Percentiles rank a stretch among this genome's conserved stretches.
Evolutionary conservation across 2,888 invertebrate genomes (phyloP).

Genomic region (Anorthoa munda): DNA sequence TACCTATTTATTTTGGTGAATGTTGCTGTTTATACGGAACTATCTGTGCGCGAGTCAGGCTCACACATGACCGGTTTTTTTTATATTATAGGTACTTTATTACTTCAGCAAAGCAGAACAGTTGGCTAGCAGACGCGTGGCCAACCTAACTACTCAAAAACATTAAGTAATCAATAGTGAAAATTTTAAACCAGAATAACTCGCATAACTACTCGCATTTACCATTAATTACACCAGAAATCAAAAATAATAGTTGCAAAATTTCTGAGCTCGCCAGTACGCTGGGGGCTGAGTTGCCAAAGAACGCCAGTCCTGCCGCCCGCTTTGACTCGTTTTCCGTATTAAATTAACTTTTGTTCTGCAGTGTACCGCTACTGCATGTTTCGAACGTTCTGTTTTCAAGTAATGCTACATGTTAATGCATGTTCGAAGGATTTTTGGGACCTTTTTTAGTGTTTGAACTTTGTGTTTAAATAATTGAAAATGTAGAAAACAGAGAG

Average conservation of each 20-base stretch:
- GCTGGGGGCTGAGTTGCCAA: constrained; percentile 60
- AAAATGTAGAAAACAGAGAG: constrained; percentile 16
- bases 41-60: too few species aligned
- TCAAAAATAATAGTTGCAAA: constrained; percentile 38
- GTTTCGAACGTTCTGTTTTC: constrained; percentile 46
- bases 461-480: constrained; percentile 33
- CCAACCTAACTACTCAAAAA: neutral
- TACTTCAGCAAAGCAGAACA: too few species aligned
- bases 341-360: constrained; percentile 71
- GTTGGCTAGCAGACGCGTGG: too few species aligned
- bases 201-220: constrained; percentile 34
- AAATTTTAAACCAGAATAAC: constrained; percentile 18
- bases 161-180: neutral
- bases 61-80: too few species aligned
- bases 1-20: too few species aligned
- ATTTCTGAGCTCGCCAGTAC: constrained; percentile 49
- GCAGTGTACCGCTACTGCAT: constrained; percentile 60
- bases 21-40: too few species aligned
- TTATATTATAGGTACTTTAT: too few species aligned
- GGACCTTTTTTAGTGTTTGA: constrained; percentile 30
- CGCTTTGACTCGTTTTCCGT: constrained; percentile 65
- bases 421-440: constrained; percentile 24
- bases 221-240: constrained; percentile 34
- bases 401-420: constrained; percentile 53
- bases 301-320: constrained; percentile 61